Conservation (phyloP, 2,797 vertebrate species). For the Sebastes hopkinsi region DNA sequence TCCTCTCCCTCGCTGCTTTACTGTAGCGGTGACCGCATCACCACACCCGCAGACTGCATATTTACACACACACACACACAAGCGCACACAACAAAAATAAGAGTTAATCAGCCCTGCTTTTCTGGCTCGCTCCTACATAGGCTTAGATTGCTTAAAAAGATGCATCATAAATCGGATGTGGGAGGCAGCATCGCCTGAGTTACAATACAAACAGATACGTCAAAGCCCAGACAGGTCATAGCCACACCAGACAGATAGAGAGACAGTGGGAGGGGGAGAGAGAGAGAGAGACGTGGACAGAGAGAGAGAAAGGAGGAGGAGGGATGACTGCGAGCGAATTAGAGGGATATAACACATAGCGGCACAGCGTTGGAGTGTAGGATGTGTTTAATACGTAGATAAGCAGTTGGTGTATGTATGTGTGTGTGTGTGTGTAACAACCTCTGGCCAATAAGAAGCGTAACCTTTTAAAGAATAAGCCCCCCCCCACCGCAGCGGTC, state of each 20-base stretch:
- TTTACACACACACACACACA: conserved; percentile 15
- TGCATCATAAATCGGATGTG: conserved; percentile 54
- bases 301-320: conserved; percentile 3
- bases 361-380: conserved; percentile 30
- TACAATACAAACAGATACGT: conserved; percentile 62
- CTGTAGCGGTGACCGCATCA: conserved; percentile 61
- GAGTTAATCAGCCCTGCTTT: conserved; percentile 30
- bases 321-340: conserved; percentile 23
- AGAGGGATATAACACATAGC: conserved; percentile 50
- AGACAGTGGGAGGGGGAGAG: conserved; percentile 16
- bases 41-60: conserved; percentile 53
- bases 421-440: background rate
- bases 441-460: conserved; percentile 12
- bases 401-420: conserved; percentile 16
- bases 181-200: conserved; percentile 48
- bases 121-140: conserved; percentile 25
- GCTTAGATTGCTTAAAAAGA: conserved; percentile 42
- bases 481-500: background rate
- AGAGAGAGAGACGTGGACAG: background rate
- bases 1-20: conserved; percentile 58
- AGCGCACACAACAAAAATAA: background rate
- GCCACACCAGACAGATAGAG: conserved; percentile 56
- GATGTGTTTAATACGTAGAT: conserved; percentile 62
- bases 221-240: conserved; percentile 77
- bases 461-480: conserved; percentile 4